phyloP scores from a whole-genome alignment of 1,140 invertebrate genomes.

The Calliopsis andreniformis region DNA sequence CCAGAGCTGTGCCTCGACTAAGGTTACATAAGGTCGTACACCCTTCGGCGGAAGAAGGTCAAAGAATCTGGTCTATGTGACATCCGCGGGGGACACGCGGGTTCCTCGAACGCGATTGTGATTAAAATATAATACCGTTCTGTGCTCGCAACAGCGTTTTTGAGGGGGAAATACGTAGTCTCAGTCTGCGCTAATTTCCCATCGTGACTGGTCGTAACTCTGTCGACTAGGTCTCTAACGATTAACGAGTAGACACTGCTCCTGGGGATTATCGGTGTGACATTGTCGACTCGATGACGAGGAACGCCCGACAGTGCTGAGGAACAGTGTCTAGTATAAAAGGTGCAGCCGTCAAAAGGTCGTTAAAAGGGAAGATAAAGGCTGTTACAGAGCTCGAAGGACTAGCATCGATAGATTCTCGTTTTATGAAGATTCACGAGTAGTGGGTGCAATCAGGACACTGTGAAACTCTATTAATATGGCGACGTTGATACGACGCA shows the following conservation, averaged over 20 bases:
- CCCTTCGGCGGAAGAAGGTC: slow-evolving; percentile 3
- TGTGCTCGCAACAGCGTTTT: background rate
- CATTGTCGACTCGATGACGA: too few species aligned
- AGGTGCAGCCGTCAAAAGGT: too few species aligned
- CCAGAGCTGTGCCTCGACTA: background rate
- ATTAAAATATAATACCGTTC: slow-evolving; percentile 74
- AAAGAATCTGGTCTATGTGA: background rate
- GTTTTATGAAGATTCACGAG: background rate
- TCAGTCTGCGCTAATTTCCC: slow-evolving; percentile 69
- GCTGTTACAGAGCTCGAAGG: too few species aligned
- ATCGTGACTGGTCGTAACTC: slow-evolving; percentile 63
- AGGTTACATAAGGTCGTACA: background rate
- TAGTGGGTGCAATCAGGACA: background rate
- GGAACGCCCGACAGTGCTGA: too few species aligned
- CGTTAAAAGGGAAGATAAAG: too few species aligned
- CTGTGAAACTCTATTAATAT: background rate
- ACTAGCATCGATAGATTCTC: too few species aligned
- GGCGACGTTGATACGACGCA: slow-evolving; percentile 18
- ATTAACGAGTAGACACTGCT: too few species aligned
- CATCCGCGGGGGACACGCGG: background rate
- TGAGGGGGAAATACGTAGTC: slow-evolving; percentile 46
- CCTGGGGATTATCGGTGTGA: background rate
- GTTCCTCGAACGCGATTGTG: background rate
- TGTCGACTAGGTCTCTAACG: background rate
- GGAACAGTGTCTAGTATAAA: too few species aligned